Conservation (phyloP, 2,888 invertebrate species). For the Scaptomyza caliginosa region DNA sequence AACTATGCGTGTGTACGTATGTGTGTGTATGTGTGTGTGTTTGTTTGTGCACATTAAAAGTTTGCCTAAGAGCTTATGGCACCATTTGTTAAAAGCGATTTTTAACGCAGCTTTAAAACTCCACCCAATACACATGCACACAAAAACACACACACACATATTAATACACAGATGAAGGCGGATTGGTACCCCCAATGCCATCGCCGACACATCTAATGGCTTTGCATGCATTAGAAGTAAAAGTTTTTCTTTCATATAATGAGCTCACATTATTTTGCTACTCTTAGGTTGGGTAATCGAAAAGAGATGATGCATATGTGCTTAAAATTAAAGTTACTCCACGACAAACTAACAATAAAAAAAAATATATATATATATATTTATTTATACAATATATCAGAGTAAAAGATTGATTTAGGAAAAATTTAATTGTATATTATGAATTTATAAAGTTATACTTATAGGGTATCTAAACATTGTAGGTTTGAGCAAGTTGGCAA, state of each 20-base stretch:
- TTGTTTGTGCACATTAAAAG: slow-evolving; percentile 71
- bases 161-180: background rate
- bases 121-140: slow-evolving; percentile 9
- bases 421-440: no score
- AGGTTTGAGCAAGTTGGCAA: background rate
- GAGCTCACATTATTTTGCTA: slow-evolving; percentile 46
- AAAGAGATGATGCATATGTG: background rate
- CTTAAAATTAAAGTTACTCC: background rate
- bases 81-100: slow-evolving; percentile 79
- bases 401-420: no score
- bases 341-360: no score
- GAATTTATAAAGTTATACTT: no score
- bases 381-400: no score
- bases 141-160: slow-evolving; percentile 3
- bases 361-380: no score
- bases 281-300: slow-evolving; percentile 27
- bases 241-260: slow-evolving; percentile 65
- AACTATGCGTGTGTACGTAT: slow-evolving; percentile 36
- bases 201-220: slow-evolving; percentile 68
- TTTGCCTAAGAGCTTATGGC: slow-evolving; percentile 74
- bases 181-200: slow-evolving; percentile 40
- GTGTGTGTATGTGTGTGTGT: slow-evolving; percentile 33
- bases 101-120: slow-evolving; percentile 72
- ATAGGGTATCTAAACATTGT: slow-evolving; percentile 4
- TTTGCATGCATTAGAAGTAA: slow-evolving; percentile 57